These are phyloP conservation scores for Monarcha castaneiventris DNA, from an alignment of 2,113 vertebrate species.

Conservation along the genomic window DNA sequence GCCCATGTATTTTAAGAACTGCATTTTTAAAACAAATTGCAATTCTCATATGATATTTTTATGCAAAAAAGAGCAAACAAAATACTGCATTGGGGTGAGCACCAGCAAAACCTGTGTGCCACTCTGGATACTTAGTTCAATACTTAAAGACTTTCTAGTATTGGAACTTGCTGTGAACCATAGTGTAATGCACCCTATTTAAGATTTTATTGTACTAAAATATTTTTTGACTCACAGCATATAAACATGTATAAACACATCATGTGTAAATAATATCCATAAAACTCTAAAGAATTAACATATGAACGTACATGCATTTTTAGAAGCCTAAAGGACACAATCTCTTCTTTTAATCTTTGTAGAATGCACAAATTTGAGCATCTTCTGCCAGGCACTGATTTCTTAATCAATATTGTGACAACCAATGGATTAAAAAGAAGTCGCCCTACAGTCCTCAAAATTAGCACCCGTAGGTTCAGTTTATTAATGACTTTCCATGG, in stretches of 20 bases:
- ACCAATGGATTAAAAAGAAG: slow-evolving; percentile 76
- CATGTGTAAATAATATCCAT: background rate
- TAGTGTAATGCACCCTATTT: background rate
- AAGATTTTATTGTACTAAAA: background rate
- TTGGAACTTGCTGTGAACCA: background rate
- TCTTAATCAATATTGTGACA: slow-evolving; percentile 73
- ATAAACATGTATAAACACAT: no score
- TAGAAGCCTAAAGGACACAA: background rate
- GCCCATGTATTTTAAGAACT: background rate
- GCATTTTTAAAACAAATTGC: background rate
- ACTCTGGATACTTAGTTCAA: background rate
- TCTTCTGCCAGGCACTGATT: slow-evolving; percentile 77
- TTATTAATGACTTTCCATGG: background rate
- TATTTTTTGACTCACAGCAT: background rate
- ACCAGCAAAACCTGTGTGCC: background rate
- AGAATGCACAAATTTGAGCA: slow-evolving; percentile 69
- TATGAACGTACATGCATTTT: background rate
- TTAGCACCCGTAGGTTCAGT: slow-evolving; percentile 75
- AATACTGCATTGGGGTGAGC: background rate
- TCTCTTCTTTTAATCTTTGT: background rate
- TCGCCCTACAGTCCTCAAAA: slow-evolving; percentile 52
- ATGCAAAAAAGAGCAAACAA: background rate
- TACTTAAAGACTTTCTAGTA: background rate
- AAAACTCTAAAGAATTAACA: background rate
- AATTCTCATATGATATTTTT: background rate